Conservation (phyloP, 2,113 vertebrate species). For the Actenoides hombroni region DNA sequence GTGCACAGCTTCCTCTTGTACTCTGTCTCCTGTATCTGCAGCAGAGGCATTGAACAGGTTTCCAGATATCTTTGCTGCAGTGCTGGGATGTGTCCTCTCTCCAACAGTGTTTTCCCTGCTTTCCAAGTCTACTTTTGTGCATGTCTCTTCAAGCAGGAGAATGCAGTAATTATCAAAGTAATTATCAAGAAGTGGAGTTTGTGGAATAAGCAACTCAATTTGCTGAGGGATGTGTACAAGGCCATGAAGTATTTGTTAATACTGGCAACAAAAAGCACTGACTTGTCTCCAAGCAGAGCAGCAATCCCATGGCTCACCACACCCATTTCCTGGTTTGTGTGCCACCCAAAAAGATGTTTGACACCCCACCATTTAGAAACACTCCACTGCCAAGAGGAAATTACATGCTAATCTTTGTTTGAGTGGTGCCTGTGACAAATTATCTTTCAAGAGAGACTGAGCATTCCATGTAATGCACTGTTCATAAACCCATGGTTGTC, state of each 20-base stretch:
- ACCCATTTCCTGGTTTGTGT: neutral
- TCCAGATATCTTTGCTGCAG: neutral
- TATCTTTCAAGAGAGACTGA: neutral
- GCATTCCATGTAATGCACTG: neutral
- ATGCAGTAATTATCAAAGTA: too few species aligned
- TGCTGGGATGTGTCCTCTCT: neutral
- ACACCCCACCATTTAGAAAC: neutral
- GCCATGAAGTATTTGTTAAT: neutral
- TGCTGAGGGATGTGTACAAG: neutral
- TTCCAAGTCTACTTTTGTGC: neutral
- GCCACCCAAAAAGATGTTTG: neutral
- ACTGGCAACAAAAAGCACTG: neutral
- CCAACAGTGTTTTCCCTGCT: neutral
- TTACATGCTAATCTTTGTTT: neutral
- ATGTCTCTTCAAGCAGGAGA: neutral
- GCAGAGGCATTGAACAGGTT: neutral
- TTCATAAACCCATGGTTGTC: neutral
- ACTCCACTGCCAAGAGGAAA: neutral
- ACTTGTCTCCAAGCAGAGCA: neutral
- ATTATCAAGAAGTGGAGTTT: neutral
- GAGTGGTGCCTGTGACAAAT: neutral
- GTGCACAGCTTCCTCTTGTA: accelerated
- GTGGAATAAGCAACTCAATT: neutral
- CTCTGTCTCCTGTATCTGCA: neutral
- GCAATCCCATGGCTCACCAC: neutral